Evolutionary conservation across 2,797 vertebrate species (phyloP).

Genomic region (Acanthiza pusilla): DNA sequence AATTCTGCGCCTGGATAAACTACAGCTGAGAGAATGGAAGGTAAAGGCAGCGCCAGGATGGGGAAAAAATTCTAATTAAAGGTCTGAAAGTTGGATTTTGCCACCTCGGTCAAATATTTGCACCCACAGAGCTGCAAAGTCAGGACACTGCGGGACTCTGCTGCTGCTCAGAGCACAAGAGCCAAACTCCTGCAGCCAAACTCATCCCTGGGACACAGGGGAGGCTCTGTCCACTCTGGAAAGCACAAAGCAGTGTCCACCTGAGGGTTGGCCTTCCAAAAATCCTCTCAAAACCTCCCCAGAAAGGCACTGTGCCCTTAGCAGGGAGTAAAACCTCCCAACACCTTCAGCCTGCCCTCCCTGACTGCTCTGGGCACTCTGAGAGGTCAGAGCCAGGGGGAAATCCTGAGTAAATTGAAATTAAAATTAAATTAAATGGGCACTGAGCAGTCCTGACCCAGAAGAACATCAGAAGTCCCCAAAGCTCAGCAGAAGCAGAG

Average conservation of each 20-base stretch:
- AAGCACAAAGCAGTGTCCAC: background rate
- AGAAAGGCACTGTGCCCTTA: background rate
- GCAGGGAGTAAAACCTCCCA: background rate
- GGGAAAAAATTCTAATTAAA: background rate
- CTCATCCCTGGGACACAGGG: accelerated
- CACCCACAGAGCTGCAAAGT: background rate
- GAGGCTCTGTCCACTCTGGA: background rate
- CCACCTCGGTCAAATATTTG: background rate
- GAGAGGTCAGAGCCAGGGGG: background rate
- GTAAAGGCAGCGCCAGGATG: background rate
- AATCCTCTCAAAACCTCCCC: background rate
- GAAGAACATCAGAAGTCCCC: background rate
- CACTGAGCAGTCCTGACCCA: background rate
- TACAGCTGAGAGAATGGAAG: background rate
- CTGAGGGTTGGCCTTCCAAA: background rate
- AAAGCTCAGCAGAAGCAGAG: background rate
- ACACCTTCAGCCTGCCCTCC: background rate
- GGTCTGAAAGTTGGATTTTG: background rate
- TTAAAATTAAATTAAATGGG: background rate
- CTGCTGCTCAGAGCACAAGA: background rate
- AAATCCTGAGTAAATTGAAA: background rate
- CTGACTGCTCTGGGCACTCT: background rate
- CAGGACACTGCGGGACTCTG: background rate
- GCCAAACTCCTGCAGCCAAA: background rate
- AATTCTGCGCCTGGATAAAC: background rate